phyloP scores from a whole-genome alignment of 2,888 invertebrate genomes.

The Heliconius erato region DNA sequence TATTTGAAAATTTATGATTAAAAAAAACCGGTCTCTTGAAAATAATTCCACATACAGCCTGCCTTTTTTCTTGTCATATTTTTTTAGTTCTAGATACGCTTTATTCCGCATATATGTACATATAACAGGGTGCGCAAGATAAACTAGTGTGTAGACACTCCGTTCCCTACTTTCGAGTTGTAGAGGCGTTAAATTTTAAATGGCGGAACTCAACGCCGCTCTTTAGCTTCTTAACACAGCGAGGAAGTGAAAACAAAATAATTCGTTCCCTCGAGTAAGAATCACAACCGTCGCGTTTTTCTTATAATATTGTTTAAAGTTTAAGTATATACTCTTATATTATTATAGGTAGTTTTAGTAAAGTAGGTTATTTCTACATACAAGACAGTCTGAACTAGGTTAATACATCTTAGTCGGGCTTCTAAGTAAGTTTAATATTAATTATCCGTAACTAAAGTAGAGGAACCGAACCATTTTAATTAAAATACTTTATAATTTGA shows the following conservation, averaged over 20 bases:
- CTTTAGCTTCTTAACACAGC: neutral
- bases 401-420: conserved; percentile 21
- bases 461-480: conserved; percentile 6
- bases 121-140: no score
- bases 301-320: neutral
- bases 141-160: no score
- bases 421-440: conserved; percentile 30
- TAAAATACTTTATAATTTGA: conserved; percentile 8
- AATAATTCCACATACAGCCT: no score
- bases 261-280: neutral
- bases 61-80: no score
- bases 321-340: neutral
- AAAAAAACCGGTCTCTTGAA: no score
- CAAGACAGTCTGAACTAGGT: conserved; percentile 18
- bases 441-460: conserved; percentile 12
- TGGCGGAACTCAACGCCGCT: neutral
- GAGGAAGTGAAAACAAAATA: neutral
- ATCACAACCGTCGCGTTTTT: neutral
- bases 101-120: no score
- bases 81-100: no score
- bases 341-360: neutral
- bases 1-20: no score
- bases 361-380: conserved; percentile 1
- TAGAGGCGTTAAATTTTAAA: neutral
- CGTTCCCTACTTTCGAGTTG: no score